Evolutionary conservation across 2,113 vertebrate species (phyloP).

Genomic region (Tragulus kanchil): DNA sequence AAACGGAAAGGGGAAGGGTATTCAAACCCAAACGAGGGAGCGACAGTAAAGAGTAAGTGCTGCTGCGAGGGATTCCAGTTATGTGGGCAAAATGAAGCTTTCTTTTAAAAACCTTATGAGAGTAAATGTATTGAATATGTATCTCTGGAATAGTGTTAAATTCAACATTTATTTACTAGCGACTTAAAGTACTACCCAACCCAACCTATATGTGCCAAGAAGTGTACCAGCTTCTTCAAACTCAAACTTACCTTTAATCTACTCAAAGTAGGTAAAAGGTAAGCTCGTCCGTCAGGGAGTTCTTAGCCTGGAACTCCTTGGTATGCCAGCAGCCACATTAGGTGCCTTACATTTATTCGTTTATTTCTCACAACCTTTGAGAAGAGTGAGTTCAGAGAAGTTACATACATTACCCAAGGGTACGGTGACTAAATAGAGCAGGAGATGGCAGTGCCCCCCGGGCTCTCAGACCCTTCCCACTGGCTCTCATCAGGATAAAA

Average conservation of each 20-base stretch:
- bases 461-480: neutral
- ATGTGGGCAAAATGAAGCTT: neutral
- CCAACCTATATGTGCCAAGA: neutral
- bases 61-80: neutral
- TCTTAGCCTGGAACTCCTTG: neutral
- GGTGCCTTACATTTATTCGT: neutral
- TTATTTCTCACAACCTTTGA: neutral
- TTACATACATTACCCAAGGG: neutral
- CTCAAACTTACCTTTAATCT: neutral
- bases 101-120: neutral
- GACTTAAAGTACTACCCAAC: constrained; percentile 47
- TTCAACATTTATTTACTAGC: constrained; percentile 37
- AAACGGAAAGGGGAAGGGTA: constrained; percentile 96
- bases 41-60: constrained; percentile 93
- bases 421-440: neutral
- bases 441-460: neutral
- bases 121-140: neutral
- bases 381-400: neutral
- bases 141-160: constrained; percentile 34
- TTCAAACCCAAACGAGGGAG: constrained; percentile 95
- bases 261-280: neutral
- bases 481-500: neutral
- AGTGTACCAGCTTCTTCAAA: neutral
- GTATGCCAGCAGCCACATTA: neutral
- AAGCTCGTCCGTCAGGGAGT: neutral